These are phyloP conservation scores for Bombycilla garrulus DNA, from an alignment of 2,113 vertebrate species.

Conservation along the genomic window DNA sequence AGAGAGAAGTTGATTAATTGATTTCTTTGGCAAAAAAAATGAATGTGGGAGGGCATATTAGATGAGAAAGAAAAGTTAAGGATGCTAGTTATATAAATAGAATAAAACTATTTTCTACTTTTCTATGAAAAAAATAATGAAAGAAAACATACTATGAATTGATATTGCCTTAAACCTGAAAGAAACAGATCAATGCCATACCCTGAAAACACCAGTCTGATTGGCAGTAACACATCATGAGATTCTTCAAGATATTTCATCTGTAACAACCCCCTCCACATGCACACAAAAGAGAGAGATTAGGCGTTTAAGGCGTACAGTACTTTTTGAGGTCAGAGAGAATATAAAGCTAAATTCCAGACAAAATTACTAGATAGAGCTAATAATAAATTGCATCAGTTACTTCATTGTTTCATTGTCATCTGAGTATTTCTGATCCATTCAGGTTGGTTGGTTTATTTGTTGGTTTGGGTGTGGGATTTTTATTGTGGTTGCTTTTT, in stretches of 20 bases:
- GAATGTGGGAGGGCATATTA: background rate
- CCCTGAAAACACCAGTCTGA: background rate
- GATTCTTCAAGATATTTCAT: background rate
- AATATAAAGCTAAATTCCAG: background rate
- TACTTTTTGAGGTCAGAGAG: background rate
- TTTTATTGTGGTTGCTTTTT: background rate
- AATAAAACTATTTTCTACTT: background rate
- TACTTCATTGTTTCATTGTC: background rate
- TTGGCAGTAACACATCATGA: background rate
- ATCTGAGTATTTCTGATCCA: background rate
- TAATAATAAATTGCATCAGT: background rate
- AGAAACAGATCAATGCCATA: background rate
- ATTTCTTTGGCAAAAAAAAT: background rate
- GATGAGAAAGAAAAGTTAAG: background rate
- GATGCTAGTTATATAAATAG: background rate
- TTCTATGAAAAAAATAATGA: background rate
- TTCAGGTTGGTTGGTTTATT: background rate
- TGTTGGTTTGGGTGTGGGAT: fast-evolving
- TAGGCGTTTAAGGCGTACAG: background rate
- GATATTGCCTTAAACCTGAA: background rate
- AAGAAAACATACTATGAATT: background rate
- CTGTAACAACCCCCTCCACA: background rate
- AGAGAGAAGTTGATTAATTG: background rate
- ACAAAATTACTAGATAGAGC: background rate
- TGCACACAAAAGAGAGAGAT: fast-evolving